Evolutionary conservation across 92 coral and sea anemone species (phyloP), one percentile per base, ranked within the genome.

Genomic region (Epizoanthus stellaris): DNA sequence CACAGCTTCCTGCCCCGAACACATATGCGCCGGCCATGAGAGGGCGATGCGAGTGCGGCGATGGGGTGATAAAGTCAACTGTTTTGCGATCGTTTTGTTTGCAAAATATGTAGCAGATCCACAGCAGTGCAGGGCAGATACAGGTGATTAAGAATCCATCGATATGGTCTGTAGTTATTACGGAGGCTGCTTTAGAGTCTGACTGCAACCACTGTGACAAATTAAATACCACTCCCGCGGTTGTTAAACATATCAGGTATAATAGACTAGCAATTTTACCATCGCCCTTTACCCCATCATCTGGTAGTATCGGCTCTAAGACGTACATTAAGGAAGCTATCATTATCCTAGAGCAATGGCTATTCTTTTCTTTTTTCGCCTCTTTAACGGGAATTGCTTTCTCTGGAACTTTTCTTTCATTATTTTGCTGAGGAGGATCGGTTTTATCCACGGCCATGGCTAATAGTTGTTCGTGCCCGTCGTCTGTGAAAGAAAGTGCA

Each of bases 131-230:
- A 0, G 98, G 99, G 4, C 95, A 89, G 20, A 96, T 96, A 73
- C 99, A 96, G 16, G 99, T 96, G 75, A 96, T 96, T 20, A 96
- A 90, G 71, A 96, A 96, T 1, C 99, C 99, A 77, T 92, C 98
- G 12, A 95, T 96, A 61, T 96, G 99, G 66, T 96, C 99, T 8
- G 95, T 88, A 4, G 97, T 96, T 3, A 96, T 96, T n/a, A 97
- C 91, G 13, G 95, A 94, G 56, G 93, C 94, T 6, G 95, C 95
- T 45, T 93, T 89, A 12, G 98, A 89, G 77, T 96, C 99, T 58
- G 93, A 94, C 61, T 96, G 99, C 8, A 96, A 89, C 99, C 99
- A 96, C 74, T 92, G 90, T 12, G 99, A 96, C 23, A 96, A 80
- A 69, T 95, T 96, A 56, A 96, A 95, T 40, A 95, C 99, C 49